These are phyloP conservation scores for Melanchra persicariae DNA, from an alignment of 2,888 invertebrate species.

Conservation along the genomic window DNA sequence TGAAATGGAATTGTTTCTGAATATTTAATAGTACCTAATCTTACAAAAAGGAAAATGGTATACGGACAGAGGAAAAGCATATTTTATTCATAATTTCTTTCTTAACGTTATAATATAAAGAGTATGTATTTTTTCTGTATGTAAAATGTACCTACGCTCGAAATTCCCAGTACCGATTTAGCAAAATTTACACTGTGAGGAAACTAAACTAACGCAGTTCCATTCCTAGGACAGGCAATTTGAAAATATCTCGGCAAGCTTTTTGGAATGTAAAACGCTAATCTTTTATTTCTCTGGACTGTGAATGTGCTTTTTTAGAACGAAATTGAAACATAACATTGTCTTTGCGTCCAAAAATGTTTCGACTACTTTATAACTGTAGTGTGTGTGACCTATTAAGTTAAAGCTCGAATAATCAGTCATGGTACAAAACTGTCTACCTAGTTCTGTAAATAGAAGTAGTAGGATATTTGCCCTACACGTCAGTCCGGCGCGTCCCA, in stretches of 20 bases:
- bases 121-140: constrained; percentile 33
- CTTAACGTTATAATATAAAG: constrained; percentile 45
- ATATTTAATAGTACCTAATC: constrained; percentile 57
- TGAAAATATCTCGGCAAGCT: constrained; percentile 31
- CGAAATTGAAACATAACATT: constrained; percentile 1
- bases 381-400: background rate
- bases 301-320: constrained; percentile 8
- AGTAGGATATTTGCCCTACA: too few species aligned
- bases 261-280: constrained; percentile 29
- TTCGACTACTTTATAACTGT: background rate
- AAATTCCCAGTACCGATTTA: constrained; percentile 27
- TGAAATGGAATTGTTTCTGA: constrained; percentile 59
- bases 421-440: background rate
- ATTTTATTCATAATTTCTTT: constrained; percentile 56
- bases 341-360: background rate
- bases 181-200: background rate
- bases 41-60: constrained; percentile 58
- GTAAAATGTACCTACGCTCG: constrained; percentile 36
- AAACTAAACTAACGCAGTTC: constrained; percentile 44
- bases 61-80: constrained; percentile 38
- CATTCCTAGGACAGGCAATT: constrained; percentile 42
- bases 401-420: background rate
- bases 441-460: too few species aligned
- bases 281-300: constrained; percentile 21
- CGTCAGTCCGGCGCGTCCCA: background rate